Conservation (phyloP, 2,888 invertebrate species). For the Ditylenchus weischeri region DNA sequence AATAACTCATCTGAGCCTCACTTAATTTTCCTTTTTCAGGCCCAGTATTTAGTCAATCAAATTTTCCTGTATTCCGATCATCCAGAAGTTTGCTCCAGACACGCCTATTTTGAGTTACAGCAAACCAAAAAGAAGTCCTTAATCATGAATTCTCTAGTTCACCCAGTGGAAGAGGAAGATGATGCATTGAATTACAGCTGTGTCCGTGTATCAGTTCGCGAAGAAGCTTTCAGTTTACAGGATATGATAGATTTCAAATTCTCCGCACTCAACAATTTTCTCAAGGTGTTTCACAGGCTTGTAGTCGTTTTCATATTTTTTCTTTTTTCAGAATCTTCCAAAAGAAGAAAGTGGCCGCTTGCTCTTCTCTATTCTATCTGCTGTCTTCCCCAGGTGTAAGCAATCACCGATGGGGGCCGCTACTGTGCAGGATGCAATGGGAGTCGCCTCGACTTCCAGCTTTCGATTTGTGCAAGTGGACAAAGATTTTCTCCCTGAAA, state of each 20-base stretch:
- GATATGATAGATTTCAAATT: constrained; percentile 13
- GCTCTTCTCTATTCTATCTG: constrained; percentile 1
- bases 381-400: background rate
- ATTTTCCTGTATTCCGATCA: background rate
- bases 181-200: background rate
- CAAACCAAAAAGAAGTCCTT: background rate
- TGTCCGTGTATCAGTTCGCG: background rate
- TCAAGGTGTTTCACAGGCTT: background rate
- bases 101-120: constrained; percentile 5
- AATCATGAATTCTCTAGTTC: background rate
- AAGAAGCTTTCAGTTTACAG: constrained; percentile 8
- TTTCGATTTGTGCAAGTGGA: too few relatives aligned
- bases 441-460: too few relatives aligned
- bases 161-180: background rate
- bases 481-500: too few relatives aligned
- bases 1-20: too few relatives aligned
- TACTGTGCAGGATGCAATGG: too few relatives aligned
- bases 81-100: background rate
- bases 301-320: background rate
- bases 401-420: background rate
- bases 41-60: constrained; percentile 2
- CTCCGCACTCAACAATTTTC: background rate
- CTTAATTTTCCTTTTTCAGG: background rate
- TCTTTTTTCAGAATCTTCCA: constrained; percentile 1
- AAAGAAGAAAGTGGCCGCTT: background rate